Conservation (phyloP, 2,797 vertebrate genomes). For the Stomatorhinus walkeri region DNA sequence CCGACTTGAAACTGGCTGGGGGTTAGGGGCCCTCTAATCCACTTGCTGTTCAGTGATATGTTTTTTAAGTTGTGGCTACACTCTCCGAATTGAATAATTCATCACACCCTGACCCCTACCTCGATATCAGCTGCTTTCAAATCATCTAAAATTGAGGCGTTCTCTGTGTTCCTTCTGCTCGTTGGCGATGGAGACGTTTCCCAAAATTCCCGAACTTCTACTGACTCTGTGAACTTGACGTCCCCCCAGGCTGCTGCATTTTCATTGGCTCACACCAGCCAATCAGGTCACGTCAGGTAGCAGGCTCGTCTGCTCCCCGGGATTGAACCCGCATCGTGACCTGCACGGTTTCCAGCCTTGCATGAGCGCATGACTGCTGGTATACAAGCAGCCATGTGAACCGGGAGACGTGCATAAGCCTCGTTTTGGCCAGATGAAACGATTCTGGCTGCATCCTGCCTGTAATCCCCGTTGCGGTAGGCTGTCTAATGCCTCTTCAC, state of each 20-base stretch:
- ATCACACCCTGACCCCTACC: not conserved
- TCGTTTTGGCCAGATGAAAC: not conserved
- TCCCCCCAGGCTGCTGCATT: not conserved
- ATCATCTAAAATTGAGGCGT: not conserved
- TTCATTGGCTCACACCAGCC: not conserved
- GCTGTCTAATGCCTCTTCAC: slow-evolving; percentile 9
- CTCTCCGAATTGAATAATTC: not conserved
- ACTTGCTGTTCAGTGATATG: not conserved
- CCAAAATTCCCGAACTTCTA: not conserved
- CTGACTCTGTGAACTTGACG: not conserved
- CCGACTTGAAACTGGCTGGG: not conserved
- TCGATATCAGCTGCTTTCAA: not conserved
- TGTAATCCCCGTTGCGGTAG: slow-evolving; percentile 15
- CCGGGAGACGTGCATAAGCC: not conserved
- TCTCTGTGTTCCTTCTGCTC: not conserved
- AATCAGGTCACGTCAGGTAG: not conserved
- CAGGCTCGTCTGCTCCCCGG: not conserved
- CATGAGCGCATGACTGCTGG: not conserved
- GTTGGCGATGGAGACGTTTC: not conserved
- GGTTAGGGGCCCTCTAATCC: not conserved
- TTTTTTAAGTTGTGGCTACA: not conserved
- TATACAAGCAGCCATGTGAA: slow-evolving; percentile 12
- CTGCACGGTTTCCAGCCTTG: not conserved
- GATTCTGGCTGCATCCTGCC: not conserved
- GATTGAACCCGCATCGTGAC: not conserved